These are phyloP conservation scores for Germaria angustata DNA, from an alignment of 2,888 invertebrate genomes.

Conservation along the genomic window DNA sequence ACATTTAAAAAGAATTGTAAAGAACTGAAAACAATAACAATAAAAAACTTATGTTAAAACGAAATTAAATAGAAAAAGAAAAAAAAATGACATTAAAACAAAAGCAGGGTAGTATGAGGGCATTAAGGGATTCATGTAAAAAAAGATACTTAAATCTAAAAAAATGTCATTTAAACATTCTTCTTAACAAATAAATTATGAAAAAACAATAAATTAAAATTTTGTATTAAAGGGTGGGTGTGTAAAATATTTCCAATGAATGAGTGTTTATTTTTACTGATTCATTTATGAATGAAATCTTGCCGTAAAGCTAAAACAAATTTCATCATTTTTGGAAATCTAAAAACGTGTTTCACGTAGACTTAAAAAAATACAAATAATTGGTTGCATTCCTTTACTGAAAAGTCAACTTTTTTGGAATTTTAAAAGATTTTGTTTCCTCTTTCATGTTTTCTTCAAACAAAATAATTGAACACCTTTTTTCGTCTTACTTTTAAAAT, in stretches of 20 bases:
- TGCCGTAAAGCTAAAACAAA: not conserved
- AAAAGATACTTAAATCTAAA: not conserved
- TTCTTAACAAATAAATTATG: not conserved
- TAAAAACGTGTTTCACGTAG: not conserved
- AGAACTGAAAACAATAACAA: not conserved
- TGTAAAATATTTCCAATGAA: slow-evolving; percentile 6
- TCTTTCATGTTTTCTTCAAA: not conserved
- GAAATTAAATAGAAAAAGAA: not conserved
- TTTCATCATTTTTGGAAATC: slow-evolving; percentile 13
- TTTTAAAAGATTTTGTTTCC: slow-evolving; percentile 25
- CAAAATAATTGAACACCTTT: slow-evolving; percentile 34
- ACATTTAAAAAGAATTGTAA: not conserved
- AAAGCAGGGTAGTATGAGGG: too few species aligned
- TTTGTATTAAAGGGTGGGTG: not conserved
- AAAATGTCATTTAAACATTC: not conserved
- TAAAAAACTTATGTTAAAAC: not conserved
- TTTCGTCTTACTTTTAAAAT: not conserved
- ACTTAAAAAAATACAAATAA: slow-evolving; percentile 29
- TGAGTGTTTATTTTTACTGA: not conserved
- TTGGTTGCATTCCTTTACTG: slow-evolving; percentile 1
- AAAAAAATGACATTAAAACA: not conserved
- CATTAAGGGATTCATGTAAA: too few species aligned
- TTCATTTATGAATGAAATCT: slow-evolving; percentile 12
- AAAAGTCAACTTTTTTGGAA: not conserved
- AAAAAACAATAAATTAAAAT: not conserved